Evolutionary conservation across 2,888 invertebrate species (phyloP).

Genomic region (Disparrhopalites patrizii): DNA sequence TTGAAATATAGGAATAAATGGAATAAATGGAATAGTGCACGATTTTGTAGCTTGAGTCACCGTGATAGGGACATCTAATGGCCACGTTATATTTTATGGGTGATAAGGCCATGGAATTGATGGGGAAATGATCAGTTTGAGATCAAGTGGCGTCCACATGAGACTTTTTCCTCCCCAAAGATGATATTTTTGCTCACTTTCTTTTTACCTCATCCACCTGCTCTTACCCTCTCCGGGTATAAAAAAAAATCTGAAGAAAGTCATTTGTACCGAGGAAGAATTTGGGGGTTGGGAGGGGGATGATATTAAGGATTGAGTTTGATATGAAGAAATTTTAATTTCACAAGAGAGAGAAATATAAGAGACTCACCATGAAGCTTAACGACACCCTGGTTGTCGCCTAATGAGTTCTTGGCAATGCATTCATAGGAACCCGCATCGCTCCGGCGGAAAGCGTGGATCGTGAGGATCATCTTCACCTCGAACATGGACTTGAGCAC

Average conservation of each 20-base stretch:
- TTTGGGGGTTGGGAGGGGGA: too few relatives aligned
- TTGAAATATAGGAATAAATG: too few relatives aligned
- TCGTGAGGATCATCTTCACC: slow-evolving; percentile 73
- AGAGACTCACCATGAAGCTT: slow-evolving; percentile 79
- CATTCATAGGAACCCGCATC: slow-evolving; percentile 78
- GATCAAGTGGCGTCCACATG: too few relatives aligned
- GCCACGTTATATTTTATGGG: background rate
- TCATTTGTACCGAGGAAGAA: too few relatives aligned
- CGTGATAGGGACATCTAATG: background rate
- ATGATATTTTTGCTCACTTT: too few relatives aligned
- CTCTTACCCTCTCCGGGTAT: too few relatives aligned
- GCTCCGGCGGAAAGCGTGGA: slow-evolving; percentile 66
- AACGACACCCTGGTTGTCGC: slow-evolving; percentile 82
- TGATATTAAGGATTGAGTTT: too few relatives aligned
- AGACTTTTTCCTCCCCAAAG: too few relatives aligned
- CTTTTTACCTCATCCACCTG: too few relatives aligned
- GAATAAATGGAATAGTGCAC: background rate
- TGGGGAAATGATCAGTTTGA: background rate
- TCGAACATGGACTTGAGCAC: slow-evolving; percentile 70
- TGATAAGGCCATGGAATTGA: background rate
- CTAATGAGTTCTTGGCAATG: slow-evolving; percentile 79
- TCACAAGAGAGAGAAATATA: too few relatives aligned
- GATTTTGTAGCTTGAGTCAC: slow-evolving; percentile 2
- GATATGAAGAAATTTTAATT: too few relatives aligned
- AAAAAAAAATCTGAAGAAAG: too few relatives aligned